Evolutionary conservation across 1,140 invertebrate species (phyloP), one percentile per base, ranked within the genome.

Genomic region (Ceratosolen fusciceps): DNA sequence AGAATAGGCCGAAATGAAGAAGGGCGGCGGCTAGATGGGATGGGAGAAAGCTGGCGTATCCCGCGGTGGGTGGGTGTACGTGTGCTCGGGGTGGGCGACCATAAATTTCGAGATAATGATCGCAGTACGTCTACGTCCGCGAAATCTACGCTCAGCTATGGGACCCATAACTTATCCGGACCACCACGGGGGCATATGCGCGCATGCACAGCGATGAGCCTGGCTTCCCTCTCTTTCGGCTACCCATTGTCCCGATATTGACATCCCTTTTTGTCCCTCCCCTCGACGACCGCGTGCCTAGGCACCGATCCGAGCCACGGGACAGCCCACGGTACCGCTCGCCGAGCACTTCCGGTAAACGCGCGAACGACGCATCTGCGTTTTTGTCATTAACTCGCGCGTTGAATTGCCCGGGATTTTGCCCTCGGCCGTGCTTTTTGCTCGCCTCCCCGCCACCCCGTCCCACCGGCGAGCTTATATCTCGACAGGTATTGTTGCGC

Each of bases 21-120:
- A 70, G 67, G 43, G 43, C 1, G 14, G 37, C 21, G 54, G 5
- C 9, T 12, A 21, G n/a, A 26, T 31, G 31, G 31, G 60, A 37
- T 12, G 31, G 29, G 31, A 31, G 7, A 9, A 34, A 9, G 29
- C 56, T 19, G 16, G 60, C 34, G 19, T 29, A 29, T 24, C 56
- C 14, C 9, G 2, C 26, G 16, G 58, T 37, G n/a, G 16, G 58
- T 37, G n/a, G 31, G 68, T 54, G 47, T 71, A 34, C 9, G 68
- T 71, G 62, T 19, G 74, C 19, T 16, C 60, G 54, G n/a, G 19
- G 43, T 29, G 70, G 4, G 47, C 73, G 56, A 47, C 83, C 83
- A 87, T 88, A 88, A 88, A 88, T 88, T 83, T 82, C 80, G 76
- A 82, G 86, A 88, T 88, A 87, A 88, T 87, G 86, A 88, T 88